Evolutionary conservation across 1,140 invertebrate genomes (phyloP), one percentile per base, ranked within the genome.

Genomic region (Triops cancriformis): DNA sequence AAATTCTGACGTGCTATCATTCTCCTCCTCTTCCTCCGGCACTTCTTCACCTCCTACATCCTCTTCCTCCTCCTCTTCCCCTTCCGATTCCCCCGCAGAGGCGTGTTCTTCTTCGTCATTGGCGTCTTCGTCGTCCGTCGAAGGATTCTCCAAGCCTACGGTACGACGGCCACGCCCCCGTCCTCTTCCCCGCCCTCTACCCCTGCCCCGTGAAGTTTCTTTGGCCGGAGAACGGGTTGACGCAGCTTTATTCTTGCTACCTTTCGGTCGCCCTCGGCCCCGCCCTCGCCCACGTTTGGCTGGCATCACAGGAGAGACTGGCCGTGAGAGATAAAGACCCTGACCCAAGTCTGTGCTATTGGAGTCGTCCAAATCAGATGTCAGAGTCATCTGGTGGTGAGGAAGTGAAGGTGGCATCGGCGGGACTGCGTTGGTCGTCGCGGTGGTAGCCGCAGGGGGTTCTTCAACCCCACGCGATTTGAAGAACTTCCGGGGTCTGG

Each of bases 401-500:
- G 7, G n/a, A 31, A 74, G 10, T 9, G 72, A 10, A 73, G 31
- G 14, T 37, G 64, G 28, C 27, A 41, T 14, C 12, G 37, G 41
- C 14, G 26, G 12, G 72, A 74, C 26, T 14, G 23, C 28, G 41
- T 31, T 37, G 26, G 73, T n/a, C 28, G 73, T n/a, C 28, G 64
- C 73, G 42, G 45, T 75, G 3, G 37, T 12, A 72, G 45, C 6
- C 10, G 23, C 14, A 72, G 75, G 18, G 23, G 45, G n/a, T 42
- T 76, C 75, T 73, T 76, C 78, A 10, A 23, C 64, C 23, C 89
- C 89, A 1, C 94, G 87, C 82, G 93, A 94, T 83, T 96, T 96
- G 83, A 95, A 95, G 85, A 95, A 95, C 82, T 96, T 96, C 81
- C 94, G 94, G 73, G 93, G 93, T 83, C 93, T 94, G 12, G 87